Evolutionary conservation across 2,888 invertebrate species (phyloP), one percentile per base, ranked within the genome.

Genomic region (Tupiocoris notatus): DNA sequence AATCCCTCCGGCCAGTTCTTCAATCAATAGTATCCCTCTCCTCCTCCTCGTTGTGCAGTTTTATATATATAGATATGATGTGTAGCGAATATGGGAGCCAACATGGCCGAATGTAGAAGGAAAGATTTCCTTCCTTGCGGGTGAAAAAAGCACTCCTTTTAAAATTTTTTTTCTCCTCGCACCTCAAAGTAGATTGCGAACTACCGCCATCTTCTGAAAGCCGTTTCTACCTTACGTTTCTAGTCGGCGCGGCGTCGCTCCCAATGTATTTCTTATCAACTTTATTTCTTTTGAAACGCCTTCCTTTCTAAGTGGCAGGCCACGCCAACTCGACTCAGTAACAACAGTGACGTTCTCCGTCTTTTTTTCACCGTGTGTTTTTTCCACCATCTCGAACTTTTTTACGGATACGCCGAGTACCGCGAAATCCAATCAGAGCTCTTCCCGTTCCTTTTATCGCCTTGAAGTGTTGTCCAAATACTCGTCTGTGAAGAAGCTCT

Each of bases 191-290:
- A 39, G 39, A 39, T 39, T 39, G 39, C 39, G n/a, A n/a, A 39
- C 39, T 3, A 39, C 39, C 39, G 39, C 39, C 39, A 39, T 39
- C 39, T 39, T 39, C 39, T 39, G 39, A 39, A 39, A 39, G 39
- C 39, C 39, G 39, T 39, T 39, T 39, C 39, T 39, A 12, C 39
- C 39, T 3, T 39, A 39, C 39, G 39, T 39, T 39, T 39, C 39
- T 3, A 39, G 39, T 39, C 39, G 39, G 12, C 39, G 6, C 12
- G 39, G 39, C 39, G 64, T 23, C 1, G 23, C 64, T 64, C n/a
- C 24, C 20, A 64, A n/a, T 22, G 23, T 64, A 22, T 23, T 64
- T 64, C 64, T 64, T 64, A 64, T 64, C 64, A 64, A 64, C 64
- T 64, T 24, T 24, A 64, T 64, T 64, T 64, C 64, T 64, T 64